phyloP scores from a whole-genome alignment of 2,113 vertebrate species.

The Antigone vipio region DNA sequence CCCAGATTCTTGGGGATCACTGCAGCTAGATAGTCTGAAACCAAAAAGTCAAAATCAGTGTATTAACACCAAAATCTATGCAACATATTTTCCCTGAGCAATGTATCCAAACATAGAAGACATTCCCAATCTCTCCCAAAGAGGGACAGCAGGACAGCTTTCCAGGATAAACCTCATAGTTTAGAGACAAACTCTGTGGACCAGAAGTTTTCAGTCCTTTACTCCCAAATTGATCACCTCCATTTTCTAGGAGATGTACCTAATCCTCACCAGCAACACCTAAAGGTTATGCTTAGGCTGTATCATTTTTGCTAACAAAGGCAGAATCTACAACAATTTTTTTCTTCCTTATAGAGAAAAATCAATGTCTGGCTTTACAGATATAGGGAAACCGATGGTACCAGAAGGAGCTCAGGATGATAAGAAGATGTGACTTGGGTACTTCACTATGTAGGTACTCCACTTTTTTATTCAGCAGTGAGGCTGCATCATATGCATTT shows the following conservation, averaged over 20 bases:
- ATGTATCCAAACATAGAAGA: background rate
- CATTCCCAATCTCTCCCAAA: background rate
- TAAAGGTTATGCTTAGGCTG: background rate
- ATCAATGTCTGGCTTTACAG: background rate
- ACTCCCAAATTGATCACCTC: background rate
- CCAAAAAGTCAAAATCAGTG: background rate
- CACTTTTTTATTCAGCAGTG: background rate
- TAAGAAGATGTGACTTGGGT: background rate
- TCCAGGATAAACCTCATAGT: background rate
- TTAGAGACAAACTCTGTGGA: background rate
- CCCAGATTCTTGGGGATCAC: background rate
- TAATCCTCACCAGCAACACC: background rate
- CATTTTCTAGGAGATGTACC: background rate
- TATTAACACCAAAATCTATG: background rate
- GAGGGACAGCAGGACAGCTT: background rate
- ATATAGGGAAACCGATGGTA: background rate
- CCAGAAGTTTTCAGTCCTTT: background rate
- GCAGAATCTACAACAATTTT: background rate
- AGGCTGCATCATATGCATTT: background rate
- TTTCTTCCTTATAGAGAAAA: background rate
- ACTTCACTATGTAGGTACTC: background rate
- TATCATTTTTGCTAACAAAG: background rate
- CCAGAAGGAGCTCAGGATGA: background rate
- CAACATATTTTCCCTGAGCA: background rate
- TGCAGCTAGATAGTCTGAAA: background rate